These are phyloP conservation scores for Sericinus montela DNA, from an alignment of 2,888 invertebrate genomes.

Conservation along the genomic window DNA sequence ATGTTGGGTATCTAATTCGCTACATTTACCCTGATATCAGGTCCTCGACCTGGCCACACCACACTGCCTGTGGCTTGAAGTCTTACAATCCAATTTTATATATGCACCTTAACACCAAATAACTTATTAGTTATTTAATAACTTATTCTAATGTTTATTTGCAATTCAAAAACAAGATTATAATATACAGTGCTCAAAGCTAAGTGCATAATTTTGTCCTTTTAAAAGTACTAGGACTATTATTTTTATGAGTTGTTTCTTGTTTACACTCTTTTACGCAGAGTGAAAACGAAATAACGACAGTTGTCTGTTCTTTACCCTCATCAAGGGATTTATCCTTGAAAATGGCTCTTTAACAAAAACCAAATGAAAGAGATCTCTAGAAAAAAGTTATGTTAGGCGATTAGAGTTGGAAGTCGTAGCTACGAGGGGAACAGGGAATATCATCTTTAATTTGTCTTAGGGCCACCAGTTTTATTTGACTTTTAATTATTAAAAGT, in stretches of 20 bases:
- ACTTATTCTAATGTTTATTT: too few species aligned
- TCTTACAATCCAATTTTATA: too few species aligned
- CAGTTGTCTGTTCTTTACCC: conserved; percentile 69
- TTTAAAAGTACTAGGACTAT: conserved; percentile 44
- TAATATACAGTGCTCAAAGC: too few species aligned
- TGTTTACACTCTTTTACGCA: conserved; percentile 63
- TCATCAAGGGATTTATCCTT: conserved; percentile 48
- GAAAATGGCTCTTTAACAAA: conserved; percentile 40
- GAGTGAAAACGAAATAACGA: conserved; percentile 69
- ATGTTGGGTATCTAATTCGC: too few species aligned
- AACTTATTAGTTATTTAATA: too few species aligned
- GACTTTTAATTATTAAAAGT: conserved; percentile 78
- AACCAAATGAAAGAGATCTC: conserved; percentile 42
- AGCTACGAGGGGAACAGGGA: conserved; percentile 11
- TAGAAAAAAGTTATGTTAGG: conserved; percentile 25
- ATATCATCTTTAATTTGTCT: conserved; percentile 40
- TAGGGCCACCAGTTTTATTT: conserved; percentile 66
- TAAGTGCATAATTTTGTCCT: conserved; percentile 21
- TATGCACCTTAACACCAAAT: too few species aligned
- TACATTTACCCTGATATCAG: too few species aligned
- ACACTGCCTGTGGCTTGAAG: too few species aligned
- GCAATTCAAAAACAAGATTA: too few species aligned
- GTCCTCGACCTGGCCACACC: too few species aligned
- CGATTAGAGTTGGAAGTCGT: conserved; percentile 14
- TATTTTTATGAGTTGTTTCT: conserved; percentile 58